A percentile compares a stretch with the other conserved stretches of the same genome.
Conservation (phyloP, 2,797 vertebrate species). For the Sebastes iracundus region DNA sequence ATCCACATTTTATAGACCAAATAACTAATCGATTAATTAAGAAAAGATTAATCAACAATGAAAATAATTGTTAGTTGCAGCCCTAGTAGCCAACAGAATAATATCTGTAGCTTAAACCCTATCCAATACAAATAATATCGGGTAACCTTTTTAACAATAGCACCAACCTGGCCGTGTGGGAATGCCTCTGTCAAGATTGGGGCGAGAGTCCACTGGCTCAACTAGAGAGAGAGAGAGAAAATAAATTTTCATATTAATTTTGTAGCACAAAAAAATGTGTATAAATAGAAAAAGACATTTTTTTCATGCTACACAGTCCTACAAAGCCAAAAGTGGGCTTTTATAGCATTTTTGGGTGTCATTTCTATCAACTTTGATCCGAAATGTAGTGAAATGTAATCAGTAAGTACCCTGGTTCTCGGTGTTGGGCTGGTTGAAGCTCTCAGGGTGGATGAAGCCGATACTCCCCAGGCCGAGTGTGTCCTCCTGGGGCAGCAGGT, state of each 20-base stretch:
- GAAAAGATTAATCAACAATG: no score
- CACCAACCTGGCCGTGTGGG: slow-evolving; percentile 93
- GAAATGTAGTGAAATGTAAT: background rate
- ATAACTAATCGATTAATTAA: no score
- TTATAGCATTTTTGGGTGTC: background rate
- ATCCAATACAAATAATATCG: background rate
- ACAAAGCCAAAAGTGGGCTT: background rate
- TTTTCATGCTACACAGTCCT: background rate
- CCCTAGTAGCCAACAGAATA: background rate
- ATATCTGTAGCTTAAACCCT: background rate
- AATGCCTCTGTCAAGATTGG: slow-evolving; percentile 91
- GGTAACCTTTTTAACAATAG: background rate
- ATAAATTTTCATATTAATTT: background rate
- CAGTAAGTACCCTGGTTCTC: slow-evolving; percentile 86
- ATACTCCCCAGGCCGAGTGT: slow-evolving; percentile 85
- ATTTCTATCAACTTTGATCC: background rate
- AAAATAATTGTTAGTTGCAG: no score
- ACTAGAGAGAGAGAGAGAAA: slow-evolving; percentile 80
- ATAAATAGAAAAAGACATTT: background rate
- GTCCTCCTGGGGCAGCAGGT: slow-evolving; percentile 88
- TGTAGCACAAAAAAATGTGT: background rate
- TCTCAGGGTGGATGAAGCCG: slow-evolving; percentile 94
- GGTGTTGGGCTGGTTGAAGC: slow-evolving; percentile 94
- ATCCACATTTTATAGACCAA: no score
- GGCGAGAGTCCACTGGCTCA: slow-evolving; percentile 94